A percentile compares a stretch with the other conserved stretches of the same genome.
These are phyloP conservation scores for Cylloceria caligata DNA, from an alignment of 2,888 invertebrate genomes.

Conservation along the genomic window DNA sequence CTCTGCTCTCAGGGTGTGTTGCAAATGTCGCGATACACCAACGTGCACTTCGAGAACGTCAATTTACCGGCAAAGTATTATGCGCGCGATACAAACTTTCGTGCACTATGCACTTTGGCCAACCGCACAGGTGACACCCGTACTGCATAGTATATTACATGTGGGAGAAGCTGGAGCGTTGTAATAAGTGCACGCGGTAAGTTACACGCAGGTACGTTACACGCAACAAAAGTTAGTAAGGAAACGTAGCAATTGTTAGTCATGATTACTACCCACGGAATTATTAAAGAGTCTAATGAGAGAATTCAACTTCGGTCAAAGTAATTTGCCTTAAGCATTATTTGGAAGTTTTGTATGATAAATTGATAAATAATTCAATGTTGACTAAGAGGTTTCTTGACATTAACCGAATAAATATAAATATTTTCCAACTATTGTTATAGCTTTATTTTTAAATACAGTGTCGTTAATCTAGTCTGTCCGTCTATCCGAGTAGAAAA, in stretches of 20 bases:
- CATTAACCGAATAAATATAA: no score
- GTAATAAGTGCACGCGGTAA: constrained; percentile 1
- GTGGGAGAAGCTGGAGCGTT: background rate
- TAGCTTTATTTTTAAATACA: no score
- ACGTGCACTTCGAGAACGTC: constrained; percentile 61
- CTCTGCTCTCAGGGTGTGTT: constrained; percentile 31
- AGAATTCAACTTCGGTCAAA: no score
- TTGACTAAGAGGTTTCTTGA: no score
- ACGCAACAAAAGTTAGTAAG: background rate
- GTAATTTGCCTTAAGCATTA: no score
- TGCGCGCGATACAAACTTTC: constrained; percentile 55
- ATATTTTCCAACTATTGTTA: no score
- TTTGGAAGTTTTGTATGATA: no score
- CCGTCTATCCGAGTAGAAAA: no score
- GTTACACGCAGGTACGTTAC: background rate
- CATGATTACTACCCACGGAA: no score
- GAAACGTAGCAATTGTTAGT: background rate
- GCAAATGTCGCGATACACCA: constrained; percentile 65
- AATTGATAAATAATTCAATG: no score
- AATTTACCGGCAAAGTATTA: constrained; percentile 57
- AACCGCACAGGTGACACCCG: constrained; percentile 35
- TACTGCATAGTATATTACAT: constrained; percentile 3
- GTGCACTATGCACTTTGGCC: constrained; percentile 54
- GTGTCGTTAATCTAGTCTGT: no score
- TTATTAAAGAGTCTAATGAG: no score